A percentile compares a stretch with the other conserved stretches of the same genome.
phyloP scores from a whole-genome alignment of 2,888 invertebrate species.

The Bellardia pandia region DNA sequence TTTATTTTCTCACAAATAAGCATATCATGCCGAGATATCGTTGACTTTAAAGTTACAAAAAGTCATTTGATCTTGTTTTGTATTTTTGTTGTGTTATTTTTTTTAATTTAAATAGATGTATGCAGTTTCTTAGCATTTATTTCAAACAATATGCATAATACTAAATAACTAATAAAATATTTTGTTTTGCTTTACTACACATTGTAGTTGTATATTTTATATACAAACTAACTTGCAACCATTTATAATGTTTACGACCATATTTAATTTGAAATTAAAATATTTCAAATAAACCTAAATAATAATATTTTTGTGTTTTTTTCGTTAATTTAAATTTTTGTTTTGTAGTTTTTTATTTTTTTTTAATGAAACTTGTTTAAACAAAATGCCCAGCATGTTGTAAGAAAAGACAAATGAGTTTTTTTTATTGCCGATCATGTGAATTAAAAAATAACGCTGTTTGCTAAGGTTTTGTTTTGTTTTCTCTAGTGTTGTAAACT shows the following conservation, averaged over 20 bases:
- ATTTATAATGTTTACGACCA: conserved; percentile 27
- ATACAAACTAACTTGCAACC: conserved; percentile 1
- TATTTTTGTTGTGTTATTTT: not conserved
- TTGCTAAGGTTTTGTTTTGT: not conserved
- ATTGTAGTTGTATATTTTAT: not conserved
- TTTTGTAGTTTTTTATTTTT: not conserved
- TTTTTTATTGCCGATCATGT: conserved; percentile 47
- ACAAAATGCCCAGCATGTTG: conserved; percentile 51
- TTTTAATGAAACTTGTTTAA: conserved; percentile 34
- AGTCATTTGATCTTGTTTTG: conserved; percentile 58
- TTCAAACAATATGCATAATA: conserved; percentile 16
- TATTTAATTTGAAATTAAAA: conserved; percentile 53
- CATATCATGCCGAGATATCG: conserved; percentile 68
- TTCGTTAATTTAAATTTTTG: conserved; percentile 39
- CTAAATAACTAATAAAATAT: conserved; percentile 13
- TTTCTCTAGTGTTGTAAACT: not conserved
- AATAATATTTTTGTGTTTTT: not conserved
- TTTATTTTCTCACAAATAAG: conserved; percentile 68
- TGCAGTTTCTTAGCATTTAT: conserved; percentile 4
- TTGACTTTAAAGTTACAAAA: conserved; percentile 53
- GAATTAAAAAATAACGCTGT: conserved; percentile 28
- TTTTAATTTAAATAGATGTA: conserved; percentile 10
- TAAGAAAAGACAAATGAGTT: conserved; percentile 45
- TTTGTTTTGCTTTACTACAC: not conserved
- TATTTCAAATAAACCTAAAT: conserved; percentile 42